Conservation (phyloP, 2,113 vertebrate species). For the Sardina pilchardus region DNA sequence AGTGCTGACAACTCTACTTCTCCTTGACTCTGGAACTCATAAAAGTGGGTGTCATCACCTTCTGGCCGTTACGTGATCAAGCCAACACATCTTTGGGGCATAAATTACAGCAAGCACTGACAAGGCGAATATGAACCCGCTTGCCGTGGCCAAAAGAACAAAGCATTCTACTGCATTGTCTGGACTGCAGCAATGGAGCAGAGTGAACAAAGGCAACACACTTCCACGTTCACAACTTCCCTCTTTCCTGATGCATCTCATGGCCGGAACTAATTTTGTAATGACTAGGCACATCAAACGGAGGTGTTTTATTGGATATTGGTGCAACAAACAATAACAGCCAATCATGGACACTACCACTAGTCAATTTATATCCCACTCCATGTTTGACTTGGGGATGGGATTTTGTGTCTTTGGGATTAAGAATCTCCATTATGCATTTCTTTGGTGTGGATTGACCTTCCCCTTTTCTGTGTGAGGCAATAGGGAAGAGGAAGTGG, state of each 20-base stretch:
- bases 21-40: neutral
- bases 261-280: no score
- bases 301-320: no score
- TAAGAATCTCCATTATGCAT: no score
- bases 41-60: neutral
- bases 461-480: no score
- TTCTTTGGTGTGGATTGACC: no score
- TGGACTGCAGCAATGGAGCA: neutral
- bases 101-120: neutral
- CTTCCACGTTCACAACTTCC: neutral
- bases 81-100: neutral
- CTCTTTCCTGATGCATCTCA: neutral
- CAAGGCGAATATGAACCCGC: neutral
- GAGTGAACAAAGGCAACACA: neutral
- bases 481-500: no score
- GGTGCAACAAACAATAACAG: no score
- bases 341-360: no score
- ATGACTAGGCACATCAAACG: no score
- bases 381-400: no score
- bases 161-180: neutral
- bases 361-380: no score
- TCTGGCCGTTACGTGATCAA: neutral
- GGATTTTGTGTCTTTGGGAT: no score
- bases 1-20: neutral
- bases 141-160: neutral